Percentiles rank a stretch among this genome's conserved stretches.
These are phyloP conservation scores for Allacma fusca DNA, from an alignment of 2,888 invertebrate species.

Conservation along the genomic window DNA sequence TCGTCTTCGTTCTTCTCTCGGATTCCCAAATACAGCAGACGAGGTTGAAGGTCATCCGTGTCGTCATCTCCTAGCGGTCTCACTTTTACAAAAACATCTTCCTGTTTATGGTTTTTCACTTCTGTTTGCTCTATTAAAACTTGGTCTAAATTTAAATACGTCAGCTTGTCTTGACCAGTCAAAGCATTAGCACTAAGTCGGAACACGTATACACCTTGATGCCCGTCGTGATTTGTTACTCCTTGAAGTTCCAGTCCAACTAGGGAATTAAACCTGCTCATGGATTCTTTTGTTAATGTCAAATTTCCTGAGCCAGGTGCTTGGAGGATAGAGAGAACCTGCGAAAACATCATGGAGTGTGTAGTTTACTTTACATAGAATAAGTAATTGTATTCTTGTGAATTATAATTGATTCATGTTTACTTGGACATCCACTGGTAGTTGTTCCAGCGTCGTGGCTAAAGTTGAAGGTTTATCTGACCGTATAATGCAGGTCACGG, in stretches of 20 bases:
- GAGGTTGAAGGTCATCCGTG: conserved; percentile 48
- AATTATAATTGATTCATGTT: too few species aligned
- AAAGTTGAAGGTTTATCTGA: conserved; percentile 41
- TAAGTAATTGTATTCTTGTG: too few species aligned
- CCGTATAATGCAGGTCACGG: conserved; percentile 58
- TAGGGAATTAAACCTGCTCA: conserved; percentile 67
- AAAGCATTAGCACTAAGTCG: conserved; percentile 53
- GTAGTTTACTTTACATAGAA: background rate
- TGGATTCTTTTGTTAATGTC: conserved; percentile 65
- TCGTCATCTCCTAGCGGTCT: conserved; percentile 28
- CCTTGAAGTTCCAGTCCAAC: conserved; percentile 72
- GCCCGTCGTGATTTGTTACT: conserved; percentile 62
- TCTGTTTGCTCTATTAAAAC: conserved; percentile 48
- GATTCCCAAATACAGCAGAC: conserved; percentile 48
- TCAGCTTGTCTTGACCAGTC: conserved; percentile 43
- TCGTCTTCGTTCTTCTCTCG: conserved; percentile 62
- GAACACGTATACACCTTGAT: conserved; percentile 17
- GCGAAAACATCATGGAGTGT: conserved; percentile 31
- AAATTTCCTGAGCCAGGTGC: conserved; percentile 68
- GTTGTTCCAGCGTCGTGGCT: conserved; percentile 24
- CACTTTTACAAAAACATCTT: conserved; percentile 33
- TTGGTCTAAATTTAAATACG: conserved; percentile 54
- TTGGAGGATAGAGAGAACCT: conserved; percentile 69
- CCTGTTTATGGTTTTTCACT: conserved; percentile 43
- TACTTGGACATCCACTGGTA: conserved; percentile 52